Conservation (phyloP, 2,888 invertebrate species). For the Phragmatobia fuliginosa region DNA sequence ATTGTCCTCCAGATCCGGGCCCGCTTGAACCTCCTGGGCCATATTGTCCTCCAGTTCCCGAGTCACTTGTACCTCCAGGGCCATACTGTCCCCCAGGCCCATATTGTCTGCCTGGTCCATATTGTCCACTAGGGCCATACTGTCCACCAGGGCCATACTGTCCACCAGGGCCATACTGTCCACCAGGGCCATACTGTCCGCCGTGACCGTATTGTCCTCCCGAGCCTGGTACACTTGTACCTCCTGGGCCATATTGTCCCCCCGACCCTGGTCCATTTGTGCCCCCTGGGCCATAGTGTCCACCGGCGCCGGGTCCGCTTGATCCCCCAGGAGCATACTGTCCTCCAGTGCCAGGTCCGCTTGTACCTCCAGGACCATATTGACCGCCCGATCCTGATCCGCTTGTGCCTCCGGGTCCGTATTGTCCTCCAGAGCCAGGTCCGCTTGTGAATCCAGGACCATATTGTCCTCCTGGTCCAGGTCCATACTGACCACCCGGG, state of each 20-base stretch:
- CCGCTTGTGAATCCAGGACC: neutral
- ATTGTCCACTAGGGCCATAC: slow-evolving; percentile 15
- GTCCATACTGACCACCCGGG: slow-evolving; percentile 10
- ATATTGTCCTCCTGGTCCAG: neutral
- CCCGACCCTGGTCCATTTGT: slow-evolving; percentile 15
- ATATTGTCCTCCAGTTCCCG: slow-evolving; percentile 18
- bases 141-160: slow-evolving; percentile 14
- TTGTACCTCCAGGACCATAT: slow-evolving; percentile 19
- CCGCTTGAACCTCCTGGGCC: slow-evolving; percentile 17
- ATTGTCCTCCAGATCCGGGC: slow-evolving; percentile 30
- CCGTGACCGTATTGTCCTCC: slow-evolving; percentile 27
- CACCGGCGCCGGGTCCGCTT: slow-evolving; percentile 19
- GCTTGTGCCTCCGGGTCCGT: neutral
- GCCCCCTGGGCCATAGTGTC: slow-evolving; percentile 23
- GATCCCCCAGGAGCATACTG: slow-evolving; percentile 1
- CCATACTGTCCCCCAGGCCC: slow-evolving; percentile 21
- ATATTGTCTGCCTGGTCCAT: slow-evolving; percentile 17
- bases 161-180: slow-evolving; percentile 19
- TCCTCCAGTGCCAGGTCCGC: neutral
- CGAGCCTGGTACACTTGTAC: slow-evolving; percentile 14
- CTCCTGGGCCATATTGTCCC: slow-evolving; percentile 11
- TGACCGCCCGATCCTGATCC: slow-evolving; percentile 8
- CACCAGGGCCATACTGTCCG: slow-evolving; percentile 15
- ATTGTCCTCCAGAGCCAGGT: neutral
- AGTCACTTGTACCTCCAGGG: neutral